Evolutionary conservation across 2,113 vertebrate species (phyloP), one percentile per base, ranked within the genome.

Genomic region (Poeciliopsis prolifica): DNA sequence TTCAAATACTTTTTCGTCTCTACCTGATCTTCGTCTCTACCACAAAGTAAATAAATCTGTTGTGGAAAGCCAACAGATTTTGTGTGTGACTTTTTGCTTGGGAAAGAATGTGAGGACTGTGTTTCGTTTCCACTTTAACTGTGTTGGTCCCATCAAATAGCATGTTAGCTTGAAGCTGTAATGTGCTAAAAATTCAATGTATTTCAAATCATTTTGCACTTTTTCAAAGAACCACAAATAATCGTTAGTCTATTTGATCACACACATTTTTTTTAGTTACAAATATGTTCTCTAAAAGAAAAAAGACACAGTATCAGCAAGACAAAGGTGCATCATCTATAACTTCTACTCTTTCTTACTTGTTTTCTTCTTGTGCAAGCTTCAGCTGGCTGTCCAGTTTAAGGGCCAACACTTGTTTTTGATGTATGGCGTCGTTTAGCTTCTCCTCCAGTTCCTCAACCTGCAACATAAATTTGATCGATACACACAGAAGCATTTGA

Each of bases 381-480:
- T 97, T 96, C 71, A 98, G 71, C 58, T 99, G 97, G 77, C 80
- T 99, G 86, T 99, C 97, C 88, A 99, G 91, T 74, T 94, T 95
- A 83, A 99, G 90, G n/a, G 95, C 86, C n/a, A 99, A 84, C 3
- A 99, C 74, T 75, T 98, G 96, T 72, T 99, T 99, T 89, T 98
- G 96, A 84, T 99, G 96, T 79, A 97, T 78, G 28, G 97, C 94
- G 75, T 98, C 96, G 72, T 98, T 98, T 75, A 99, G 92, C 78
- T 95, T 95, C 86, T 99, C 98, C 80, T 99, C 97, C 40, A 99
- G 91, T 75, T 99, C 98, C 78, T 99, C 98, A 75, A 95, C 94
- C 98, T 99, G 75, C 61, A 62, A 71, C 68, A 51, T 12, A 54
- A 65, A 22, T 40, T 30, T 62, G 66, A 85, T 67, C n/a, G 42